phyloP scores from a whole-genome alignment of 2,797 vertebrate genomes.

The Danio choprae region DNA sequence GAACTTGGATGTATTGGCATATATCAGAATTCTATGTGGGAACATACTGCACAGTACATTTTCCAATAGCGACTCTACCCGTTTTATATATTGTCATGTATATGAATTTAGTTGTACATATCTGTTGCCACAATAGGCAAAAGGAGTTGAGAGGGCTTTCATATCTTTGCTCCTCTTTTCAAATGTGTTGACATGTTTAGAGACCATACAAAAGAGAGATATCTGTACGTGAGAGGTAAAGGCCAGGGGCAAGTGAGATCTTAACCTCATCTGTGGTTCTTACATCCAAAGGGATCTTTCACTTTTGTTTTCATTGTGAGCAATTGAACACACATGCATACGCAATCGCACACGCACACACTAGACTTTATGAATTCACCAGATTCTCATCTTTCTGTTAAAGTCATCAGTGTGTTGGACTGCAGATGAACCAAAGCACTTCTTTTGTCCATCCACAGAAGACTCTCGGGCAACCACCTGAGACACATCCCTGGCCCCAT shows the following conservation, averaged over 20 bases:
- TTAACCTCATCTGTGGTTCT: constrained; percentile 38
- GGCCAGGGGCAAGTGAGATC: constrained; percentile 16
- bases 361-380: constrained; percentile 41
- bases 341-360: constrained; percentile 25
- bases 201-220: constrained; percentile 31
- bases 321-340: neutral
- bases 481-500: constrained; percentile 86
- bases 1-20: too few species aligned
- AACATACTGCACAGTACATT: neutral
- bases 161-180: constrained; percentile 18
- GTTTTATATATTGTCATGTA: constrained; percentile 17
- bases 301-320: neutral
- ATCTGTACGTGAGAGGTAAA: constrained; percentile 5
- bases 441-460: constrained; percentile 73
- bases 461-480: constrained; percentile 95
- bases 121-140: constrained; percentile 31
- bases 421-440: constrained; percentile 47
- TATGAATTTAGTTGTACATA: constrained; percentile 18
- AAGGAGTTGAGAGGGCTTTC: constrained; percentile 19
- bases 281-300: constrained; percentile 39
- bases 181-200: constrained; percentile 34
- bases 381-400: constrained; percentile 53
- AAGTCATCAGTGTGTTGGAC: constrained; percentile 59
- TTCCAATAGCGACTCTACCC: constrained; percentile 8
- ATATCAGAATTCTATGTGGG: too few species aligned